Evolutionary conservation across 1,140 invertebrate genomes (phyloP), one percentile per base, ranked within the genome.

Genomic region (Tetraneura akinire): DNA sequence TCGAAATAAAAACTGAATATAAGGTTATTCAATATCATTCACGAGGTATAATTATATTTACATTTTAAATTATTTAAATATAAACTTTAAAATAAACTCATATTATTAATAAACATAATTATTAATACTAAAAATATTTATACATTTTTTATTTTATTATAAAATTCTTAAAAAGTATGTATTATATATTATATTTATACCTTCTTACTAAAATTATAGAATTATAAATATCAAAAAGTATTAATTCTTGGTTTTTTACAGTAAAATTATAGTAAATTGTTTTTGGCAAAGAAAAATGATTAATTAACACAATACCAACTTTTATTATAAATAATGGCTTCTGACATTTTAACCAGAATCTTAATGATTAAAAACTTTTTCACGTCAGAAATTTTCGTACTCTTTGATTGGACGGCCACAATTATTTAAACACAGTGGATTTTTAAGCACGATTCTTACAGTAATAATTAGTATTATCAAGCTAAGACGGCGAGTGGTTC

Each of bases 351-450:
- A 66, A 21, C 42, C 13, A 13, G 42, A 47, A 26, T 26, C 66
- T 70, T 70, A 70, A 70, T 70, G 21, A 70, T 70, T 70, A 21
- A 21, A 70, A 70, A 70, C 66, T 70, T 70, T 47, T 70, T 70
- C 42, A 9, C 21, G 66, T 70, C 66, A 70, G 47, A 1, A 47
- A 70, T 47, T 26, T 70, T 70, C 13, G 26, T 23, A 70, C 66
- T 70, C 21, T 47, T 47, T 47, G 42, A 68, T 68, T 68, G 37
- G 64, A 26, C 14, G 4, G 14, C 37, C 13, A 70, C 21, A 70
- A 70, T 18, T 42, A n/a, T n/a, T n/a, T n/a, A n/a, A 21, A 3
- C 37, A 42, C 21, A 42, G n/a, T 21, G n/a, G 62, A 37, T 42
- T 42, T 14, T 66, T 42, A 42, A 66, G 18, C 32, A 13, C 21